Evolutionary conservation across 1,140 invertebrate species (phyloP), one percentile per base, ranked within the genome.

Genomic region (Reticulitermes speratus): DNA sequence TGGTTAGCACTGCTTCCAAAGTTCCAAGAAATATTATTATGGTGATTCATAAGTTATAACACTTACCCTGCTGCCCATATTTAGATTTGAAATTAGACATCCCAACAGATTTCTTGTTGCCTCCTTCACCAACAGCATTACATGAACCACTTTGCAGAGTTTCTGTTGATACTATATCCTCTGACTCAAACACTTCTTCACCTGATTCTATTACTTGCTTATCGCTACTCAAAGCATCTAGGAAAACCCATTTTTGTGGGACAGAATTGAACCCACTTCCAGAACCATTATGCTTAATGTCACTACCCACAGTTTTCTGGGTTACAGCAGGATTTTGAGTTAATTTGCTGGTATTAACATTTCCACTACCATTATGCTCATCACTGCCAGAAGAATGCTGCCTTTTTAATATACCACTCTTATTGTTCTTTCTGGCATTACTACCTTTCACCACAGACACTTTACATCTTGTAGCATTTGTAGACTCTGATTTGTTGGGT

Each of bases 301-400:
- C 52, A 55, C 3, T 55, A 86, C 90, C 91, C 16, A 86, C 30
- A 52, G 85, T 85, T 87, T 88, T 88, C 30, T 87, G 84, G n/a
- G 84, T 88, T 23, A 87, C 59, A 0, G 38, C 59, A 16, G 48
- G 12, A 82, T 55, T 86, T 88, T 89, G 3, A 86, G 87, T 86
- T 55, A 83, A 45, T 84, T 69, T 65, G 45, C 45, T 81, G 59
- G 84, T 11, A 52, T 32, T 38, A 23, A 82, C 19, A 82, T 85
- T 83, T 59, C 87, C 45, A 86, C 32, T 52, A 44, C 85, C 55
- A 86, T 89, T 91, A 69, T 92, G 91, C 86, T 93, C 92, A 85
- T 93, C 92, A 82, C 92, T 93, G 2, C 92, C 92, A 0, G 91
- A 91, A 3, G 92, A 93, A 88, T 93, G 92, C 86, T 92, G 91